Conservation (phyloP, 2,888 invertebrate genomes). For the Trileptium ribeirensis region DNA sequence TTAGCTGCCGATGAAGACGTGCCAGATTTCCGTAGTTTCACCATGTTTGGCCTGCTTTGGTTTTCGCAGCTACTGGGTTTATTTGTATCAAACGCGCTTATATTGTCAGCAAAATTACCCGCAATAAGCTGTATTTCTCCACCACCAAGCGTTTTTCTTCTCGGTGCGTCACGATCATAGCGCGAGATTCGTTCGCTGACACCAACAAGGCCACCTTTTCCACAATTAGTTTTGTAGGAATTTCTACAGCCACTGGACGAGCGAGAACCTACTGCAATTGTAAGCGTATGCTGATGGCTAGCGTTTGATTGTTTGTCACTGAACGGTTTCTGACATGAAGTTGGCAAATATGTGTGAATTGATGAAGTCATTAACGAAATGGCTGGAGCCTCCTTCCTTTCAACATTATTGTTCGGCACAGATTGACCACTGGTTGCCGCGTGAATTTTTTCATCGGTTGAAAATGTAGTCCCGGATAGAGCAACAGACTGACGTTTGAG, state of each 20-base stretch:
- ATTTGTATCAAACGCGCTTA: too few species aligned
- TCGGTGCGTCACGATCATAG: slow-evolving; percentile 15
- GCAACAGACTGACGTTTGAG: too few species aligned
- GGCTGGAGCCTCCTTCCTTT: too few species aligned
- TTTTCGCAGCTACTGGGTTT: neutral
- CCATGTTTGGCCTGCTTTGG: neutral
- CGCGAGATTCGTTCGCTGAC: slow-evolving; percentile 15
- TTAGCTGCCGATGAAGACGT: too few species aligned
- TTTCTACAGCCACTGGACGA: neutral
- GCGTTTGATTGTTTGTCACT: neutral
- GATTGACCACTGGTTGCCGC: too few species aligned
- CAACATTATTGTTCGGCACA: too few species aligned
- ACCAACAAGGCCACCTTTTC: neutral
- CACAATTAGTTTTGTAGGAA: too few species aligned
- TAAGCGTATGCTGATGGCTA: neutral
- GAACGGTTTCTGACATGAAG: neutral
- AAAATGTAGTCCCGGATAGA: too few species aligned
- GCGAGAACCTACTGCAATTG: neutral
- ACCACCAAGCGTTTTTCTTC: slow-evolving; percentile 26
- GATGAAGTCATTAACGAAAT: neutral
- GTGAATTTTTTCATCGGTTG: too few species aligned
- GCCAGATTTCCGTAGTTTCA: too few species aligned
- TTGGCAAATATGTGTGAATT: neutral
- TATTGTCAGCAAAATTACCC: too few species aligned
- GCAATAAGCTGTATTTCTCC: too few species aligned